These are phyloP conservation scores for Fragariocoptes setiger DNA, from an alignment of 1,140 invertebrate species.

Conservation along the genomic window DNA sequence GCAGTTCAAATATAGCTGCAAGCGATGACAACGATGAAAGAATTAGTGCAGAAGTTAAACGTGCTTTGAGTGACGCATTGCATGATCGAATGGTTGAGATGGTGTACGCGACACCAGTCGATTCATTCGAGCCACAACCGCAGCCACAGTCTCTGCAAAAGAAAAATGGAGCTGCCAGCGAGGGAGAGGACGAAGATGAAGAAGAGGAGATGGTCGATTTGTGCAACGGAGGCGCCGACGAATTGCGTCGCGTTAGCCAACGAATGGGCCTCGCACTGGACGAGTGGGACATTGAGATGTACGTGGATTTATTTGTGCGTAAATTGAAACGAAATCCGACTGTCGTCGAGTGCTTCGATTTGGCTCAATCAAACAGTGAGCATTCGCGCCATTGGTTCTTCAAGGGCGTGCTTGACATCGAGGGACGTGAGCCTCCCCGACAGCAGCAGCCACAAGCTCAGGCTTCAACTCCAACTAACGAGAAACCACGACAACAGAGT, in stretches of 20 bases:
- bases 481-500: no score
- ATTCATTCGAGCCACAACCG: constrained; percentile 30
- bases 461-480: no score
- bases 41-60: constrained; percentile 1
- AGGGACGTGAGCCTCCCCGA: background rate
- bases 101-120: constrained; percentile 31
- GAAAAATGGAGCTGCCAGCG: constrained; percentile 30
- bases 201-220: constrained; percentile 30
- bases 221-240: constrained; percentile 33
- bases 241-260: constrained; percentile 45
- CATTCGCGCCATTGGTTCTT: constrained; percentile 79
- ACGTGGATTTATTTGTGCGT: constrained; percentile 40
- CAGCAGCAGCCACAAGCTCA: no score
- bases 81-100: constrained; percentile 57
- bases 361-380: constrained; percentile 91
- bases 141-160: constrained; percentile 15
- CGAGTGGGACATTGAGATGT: constrained; percentile 53
- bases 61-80: constrained; percentile 19
- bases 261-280: constrained; percentile 60
- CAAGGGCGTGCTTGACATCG: constrained; percentile 19
- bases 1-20: background rate
- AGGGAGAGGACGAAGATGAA: constrained; percentile 13
- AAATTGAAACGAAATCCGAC: constrained; percentile 71
- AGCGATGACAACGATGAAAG: background rate
- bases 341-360: constrained; percentile 84